Percentiles rank a stretch among this genome's conserved stretches.
These are phyloP conservation scores for Aphelenchoides besseyi DNA, from an alignment of 1,140 invertebrate species.

Conservation along the genomic window DNA sequence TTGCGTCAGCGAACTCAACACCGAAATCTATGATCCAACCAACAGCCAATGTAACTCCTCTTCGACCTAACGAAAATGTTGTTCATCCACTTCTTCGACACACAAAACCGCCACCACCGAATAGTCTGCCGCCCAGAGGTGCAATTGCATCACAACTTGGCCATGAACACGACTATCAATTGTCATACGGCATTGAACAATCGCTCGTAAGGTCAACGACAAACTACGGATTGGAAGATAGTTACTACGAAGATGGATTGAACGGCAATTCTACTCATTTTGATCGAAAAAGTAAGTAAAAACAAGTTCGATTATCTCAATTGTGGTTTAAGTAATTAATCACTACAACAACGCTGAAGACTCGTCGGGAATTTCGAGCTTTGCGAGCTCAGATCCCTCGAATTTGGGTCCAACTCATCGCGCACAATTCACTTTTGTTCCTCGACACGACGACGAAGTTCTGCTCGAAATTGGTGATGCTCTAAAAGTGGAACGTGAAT, in stretches of 20 bases:
- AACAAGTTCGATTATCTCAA: not conserved
- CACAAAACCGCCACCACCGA: not conserved
- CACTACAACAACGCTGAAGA: conserved; percentile 45
- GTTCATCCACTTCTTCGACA: conserved; percentile 7
- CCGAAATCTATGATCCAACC: not conserved
- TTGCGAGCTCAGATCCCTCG: conserved; percentile 44
- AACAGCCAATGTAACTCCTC: not conserved
- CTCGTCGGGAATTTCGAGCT: conserved; percentile 54
- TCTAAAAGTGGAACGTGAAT: conserved; percentile 90
- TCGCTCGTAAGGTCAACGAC: conserved; percentile 31
- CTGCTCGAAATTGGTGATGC: conserved; percentile 94
- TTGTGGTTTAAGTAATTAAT: conserved; percentile 35
- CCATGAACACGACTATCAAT: conserved; percentile 34
- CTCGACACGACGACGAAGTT: conserved; percentile 87
- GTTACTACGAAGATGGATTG: conserved; percentile 58
- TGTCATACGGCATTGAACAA: conserved; percentile 49
- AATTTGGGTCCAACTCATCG: conserved; percentile 80
- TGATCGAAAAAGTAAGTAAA: conserved; percentile 44
- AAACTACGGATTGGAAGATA: conserved; percentile 50
- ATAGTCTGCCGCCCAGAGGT: not conserved
- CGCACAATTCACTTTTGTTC: conserved; percentile 88
- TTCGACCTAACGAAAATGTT: not conserved
- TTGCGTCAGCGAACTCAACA: not conserved
- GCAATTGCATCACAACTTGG: conserved; percentile 19
- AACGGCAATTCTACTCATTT: conserved; percentile 45